These are phyloP conservation scores for Rapana venosa DNA, from an alignment of 2,888 invertebrate genomes.

Conservation along the genomic window DNA sequence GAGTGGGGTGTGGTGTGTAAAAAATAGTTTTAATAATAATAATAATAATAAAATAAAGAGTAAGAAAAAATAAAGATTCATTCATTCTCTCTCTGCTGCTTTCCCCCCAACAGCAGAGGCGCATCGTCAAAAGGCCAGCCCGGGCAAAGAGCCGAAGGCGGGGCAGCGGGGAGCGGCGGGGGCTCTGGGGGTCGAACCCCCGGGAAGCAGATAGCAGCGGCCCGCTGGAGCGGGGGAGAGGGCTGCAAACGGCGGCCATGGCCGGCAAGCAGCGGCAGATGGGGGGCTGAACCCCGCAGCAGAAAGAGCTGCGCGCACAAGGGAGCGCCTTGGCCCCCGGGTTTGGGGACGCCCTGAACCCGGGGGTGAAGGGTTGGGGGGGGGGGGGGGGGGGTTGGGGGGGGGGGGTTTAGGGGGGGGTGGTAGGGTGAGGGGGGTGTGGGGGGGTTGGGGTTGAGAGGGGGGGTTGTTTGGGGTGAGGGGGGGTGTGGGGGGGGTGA, in stretches of 20 bases:
- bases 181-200: not conserved
- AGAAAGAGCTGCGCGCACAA: constrained; percentile 48
- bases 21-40: too few species aligned
- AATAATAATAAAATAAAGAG: too few species aligned
- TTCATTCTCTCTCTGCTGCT: too few species aligned
- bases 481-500: not conserved
- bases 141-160: constrained; percentile 47
- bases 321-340: constrained; percentile 47
- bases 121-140: constrained; percentile 26
- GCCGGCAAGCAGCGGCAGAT: constrained; percentile 44
- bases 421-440: not conserved
- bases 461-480: not conserved
- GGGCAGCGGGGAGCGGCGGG: not conserved
- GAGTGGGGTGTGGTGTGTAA: too few species aligned
- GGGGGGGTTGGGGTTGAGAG: not conserved
- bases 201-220: constrained; percentile 43
- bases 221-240: constrained; percentile 50
- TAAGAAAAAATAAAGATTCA: too few species aligned
- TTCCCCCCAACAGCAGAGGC: not conserved
- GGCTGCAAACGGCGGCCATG: constrained; percentile 51
- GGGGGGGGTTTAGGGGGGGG: not conserved
- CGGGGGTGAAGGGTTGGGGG: constrained; percentile 13
- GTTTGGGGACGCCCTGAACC: constrained; percentile 24
- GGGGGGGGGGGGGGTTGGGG: not conserved
- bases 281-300: constrained; percentile 50